These are phyloP conservation scores for Orthosia gracilis DNA, from an alignment of 2,888 invertebrate species.

Conservation along the genomic window DNA sequence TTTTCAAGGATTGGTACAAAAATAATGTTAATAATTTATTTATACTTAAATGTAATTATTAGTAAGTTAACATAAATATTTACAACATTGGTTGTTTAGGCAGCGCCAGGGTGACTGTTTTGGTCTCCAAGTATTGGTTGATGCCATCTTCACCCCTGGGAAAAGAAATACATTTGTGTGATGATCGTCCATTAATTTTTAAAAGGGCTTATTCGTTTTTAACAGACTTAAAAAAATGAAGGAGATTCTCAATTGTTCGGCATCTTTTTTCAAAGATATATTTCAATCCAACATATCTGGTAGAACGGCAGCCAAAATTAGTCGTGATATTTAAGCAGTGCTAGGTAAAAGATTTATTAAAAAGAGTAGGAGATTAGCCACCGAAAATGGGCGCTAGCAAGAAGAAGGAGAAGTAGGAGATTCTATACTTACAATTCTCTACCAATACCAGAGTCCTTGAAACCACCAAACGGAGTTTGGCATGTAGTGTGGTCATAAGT, in stretches of 20 bases:
- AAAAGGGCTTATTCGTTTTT: no score
- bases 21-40: neutral
- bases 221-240: no score
- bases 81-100: slow-evolving; percentile 83
- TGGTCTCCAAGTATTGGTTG: slow-evolving; percentile 94
- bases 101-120: slow-evolving; percentile 94
- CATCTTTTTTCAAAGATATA: no score
- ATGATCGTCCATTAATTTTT: neutral
- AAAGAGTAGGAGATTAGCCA: no score
- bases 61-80: slow-evolving; percentile 16
- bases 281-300: no score
- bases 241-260: no score
- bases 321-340: no score
- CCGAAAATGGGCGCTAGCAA: no score
- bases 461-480: slow-evolving; percentile 97
- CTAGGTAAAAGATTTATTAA: no score
- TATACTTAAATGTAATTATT: slow-evolving; percentile 1
- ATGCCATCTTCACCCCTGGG: slow-evolving; percentile 95
- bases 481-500: slow-evolving; percentile 93
- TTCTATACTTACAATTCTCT: slow-evolving; percentile 92
- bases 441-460: slow-evolving; percentile 96
- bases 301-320: no score
- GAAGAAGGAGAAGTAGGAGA: no score
- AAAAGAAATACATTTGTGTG: slow-evolving; percentile 61
- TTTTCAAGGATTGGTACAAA: slow-evolving; percentile 7